Evolutionary conservation across 92 coral and sea anemone species (phyloP).

Genomic region (Palythoa grandiflora): DNA sequence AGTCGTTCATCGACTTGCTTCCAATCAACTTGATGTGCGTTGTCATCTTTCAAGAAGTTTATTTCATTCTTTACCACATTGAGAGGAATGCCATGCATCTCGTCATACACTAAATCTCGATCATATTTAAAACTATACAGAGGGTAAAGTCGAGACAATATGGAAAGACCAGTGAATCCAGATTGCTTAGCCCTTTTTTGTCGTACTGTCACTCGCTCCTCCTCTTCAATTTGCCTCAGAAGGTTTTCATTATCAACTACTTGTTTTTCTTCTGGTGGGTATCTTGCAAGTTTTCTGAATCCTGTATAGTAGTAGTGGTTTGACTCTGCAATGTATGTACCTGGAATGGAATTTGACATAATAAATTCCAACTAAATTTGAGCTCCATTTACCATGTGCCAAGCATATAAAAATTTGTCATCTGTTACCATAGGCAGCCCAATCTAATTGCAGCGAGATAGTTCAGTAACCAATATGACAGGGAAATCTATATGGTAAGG

Average conservation of each 20-base stretch:
- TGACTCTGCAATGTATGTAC: conserved; percentile 60
- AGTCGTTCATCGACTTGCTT: conserved; percentile 67
- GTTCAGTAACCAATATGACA: no score
- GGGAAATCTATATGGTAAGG: no score
- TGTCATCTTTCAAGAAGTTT: conserved; percentile 42
- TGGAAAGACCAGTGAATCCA: conserved; percentile 72
- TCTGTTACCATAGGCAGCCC: no score
- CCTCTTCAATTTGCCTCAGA: conserved; percentile 67
- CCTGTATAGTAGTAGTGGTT: conserved; percentile 74
- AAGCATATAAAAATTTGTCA: no score
- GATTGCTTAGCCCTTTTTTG: conserved; percentile 57
- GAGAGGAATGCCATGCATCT: conserved; percentile 70
- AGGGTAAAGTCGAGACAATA: conserved; percentile 65
- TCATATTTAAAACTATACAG: conserved; percentile 71
- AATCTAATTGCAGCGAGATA: no score
- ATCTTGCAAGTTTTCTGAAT: conserved; percentile 66
- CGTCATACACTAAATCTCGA: conserved; percentile 65
- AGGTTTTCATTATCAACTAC: conserved; percentile 49
- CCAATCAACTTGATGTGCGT: conserved; percentile 53
- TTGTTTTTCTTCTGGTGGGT: conserved; percentile 46
- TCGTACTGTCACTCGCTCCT: conserved; percentile 66
- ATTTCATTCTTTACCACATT: conserved; percentile 69
- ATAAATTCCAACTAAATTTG: no score
- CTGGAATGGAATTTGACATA: conserved; percentile 12
- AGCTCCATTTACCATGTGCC: no score